These are phyloP conservation scores for Metalampra italica DNA, from an alignment of 2,888 invertebrate genomes.

Conservation along the genomic window DNA sequence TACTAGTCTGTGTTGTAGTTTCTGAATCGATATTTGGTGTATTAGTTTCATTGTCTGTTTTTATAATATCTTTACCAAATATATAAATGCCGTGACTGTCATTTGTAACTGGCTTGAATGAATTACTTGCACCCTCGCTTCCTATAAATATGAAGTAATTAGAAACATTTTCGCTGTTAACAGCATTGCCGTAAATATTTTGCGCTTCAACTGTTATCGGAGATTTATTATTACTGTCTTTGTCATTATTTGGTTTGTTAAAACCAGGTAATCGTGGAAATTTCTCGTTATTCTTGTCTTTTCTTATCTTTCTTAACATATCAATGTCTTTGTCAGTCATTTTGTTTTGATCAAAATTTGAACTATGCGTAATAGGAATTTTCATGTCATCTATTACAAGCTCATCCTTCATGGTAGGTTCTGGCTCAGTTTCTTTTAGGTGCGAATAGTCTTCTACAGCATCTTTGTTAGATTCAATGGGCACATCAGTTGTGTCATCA, in stretches of 20 bases:
- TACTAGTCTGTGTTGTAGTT: neutral
- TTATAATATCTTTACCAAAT: neutral
- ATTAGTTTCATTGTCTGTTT: neutral
- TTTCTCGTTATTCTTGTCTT: conserved; percentile 1
- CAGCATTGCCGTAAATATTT: conserved; percentile 38
- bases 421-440: too few relatives aligned
- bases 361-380: conserved; percentile 12
- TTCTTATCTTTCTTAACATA: conserved; percentile 2
- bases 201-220: conserved; percentile 25
- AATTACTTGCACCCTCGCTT: too few relatives aligned
- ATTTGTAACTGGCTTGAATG: neutral
- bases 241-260: conserved; percentile 11
- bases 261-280: neutral
- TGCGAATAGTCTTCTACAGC: neutral
- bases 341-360: conserved; percentile 9
- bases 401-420: conserved; percentile 5
- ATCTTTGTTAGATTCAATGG: neutral
- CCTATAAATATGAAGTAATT: too few relatives aligned
- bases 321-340: conserved; percentile 1
- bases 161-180: conserved; percentile 32
- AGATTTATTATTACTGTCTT: conserved; percentile 11
- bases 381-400: conserved; percentile 14
- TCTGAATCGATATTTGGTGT: neutral
- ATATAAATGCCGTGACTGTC: neutral
- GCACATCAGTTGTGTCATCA: neutral